Base-by-base conservation (phyloP, 2,888 invertebrate genomes). In the Drosophila neonasuta region DNA sequence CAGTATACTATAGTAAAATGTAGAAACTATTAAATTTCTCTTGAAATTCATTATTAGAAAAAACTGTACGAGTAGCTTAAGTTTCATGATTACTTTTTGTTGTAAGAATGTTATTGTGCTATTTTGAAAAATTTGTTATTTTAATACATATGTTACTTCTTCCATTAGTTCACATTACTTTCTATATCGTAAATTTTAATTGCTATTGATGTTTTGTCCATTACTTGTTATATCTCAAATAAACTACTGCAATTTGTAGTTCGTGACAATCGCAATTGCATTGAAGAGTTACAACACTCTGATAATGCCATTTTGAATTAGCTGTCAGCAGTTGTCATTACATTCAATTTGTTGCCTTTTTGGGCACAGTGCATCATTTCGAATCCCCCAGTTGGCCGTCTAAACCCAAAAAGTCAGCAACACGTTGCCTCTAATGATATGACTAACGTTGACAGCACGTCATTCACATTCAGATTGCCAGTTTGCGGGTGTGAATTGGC, bases 401-500 rank as follows among this genome's bases (percentile, higher is more conserved):
- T 62, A 70, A 72, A 58, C 76, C 69, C 76, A 68, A 80, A 81
- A 81, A 81, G 85, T 78, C 80, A 81, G 81, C 81, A 81, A 87
- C 83, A 87, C 87, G 83, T 87, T 83, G 87, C 87, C 87, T 82
- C 86, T 86, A 87, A 87, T 87, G 76, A 87, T 87, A 87, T 87
- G 88, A 87, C 84, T 82, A 81, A 81, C 81, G 84, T 73, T 86
- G 86, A 83, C 86, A 87, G 84, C 80, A 51, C 70, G 67, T 76
- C 77, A 74, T 83, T 78, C 71, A 55, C 78, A 80, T 74, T 80
- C 79, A 79, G 68, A 71, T 77, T 79, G 76, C 72, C 76, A 68
- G 77, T 65, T 64, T 69, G 58, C 49, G 74, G 59, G 58, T 58
- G 50, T 60, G 54, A 42, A 56, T 39, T 51, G 32, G 15, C 56